Evolutionary conservation across 2,888 invertebrate species (phyloP), one percentile per base, ranked within the genome.

Genomic region (Polymixis flavicincta): DNA sequence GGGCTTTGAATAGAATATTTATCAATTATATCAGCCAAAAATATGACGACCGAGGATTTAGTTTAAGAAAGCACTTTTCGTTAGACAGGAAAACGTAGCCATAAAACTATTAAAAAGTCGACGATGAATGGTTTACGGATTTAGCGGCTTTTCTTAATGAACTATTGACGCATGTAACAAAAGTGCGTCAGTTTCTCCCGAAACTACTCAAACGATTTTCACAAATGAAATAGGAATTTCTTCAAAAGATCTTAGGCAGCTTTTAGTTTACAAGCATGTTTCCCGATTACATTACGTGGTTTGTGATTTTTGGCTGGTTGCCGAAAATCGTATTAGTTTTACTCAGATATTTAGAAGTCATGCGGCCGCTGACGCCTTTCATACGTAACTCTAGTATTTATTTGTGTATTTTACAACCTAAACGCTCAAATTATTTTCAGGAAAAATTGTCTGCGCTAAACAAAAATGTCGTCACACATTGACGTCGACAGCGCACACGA

Each of bases 251-350:
- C 19, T 45, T 50, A 83, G 37, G 32, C 50, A 45, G 78, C 50
- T 78, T 83, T 73, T 67, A 63, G 68, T 75, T 71, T 75, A 59
- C 60, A 83, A 57, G 52, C 60, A 50, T 55, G 55, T 66, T 65
- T 45, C 66, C 55, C 54, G n/a, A 78, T 83, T 71, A 63, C 69
- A 71, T 73, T 81, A 73, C 82, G 66, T 68, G 57, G 64, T 73
- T 76, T 64, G 82, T 63, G 42, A 59, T 81, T 84, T 60, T 77
- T 83, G 82, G 82, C 82, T 32, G 19, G 67, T 61, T 85, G 82
- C 82, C 82, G 57, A 77, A 81, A 73, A 85, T 68, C 59, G 67
- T 73, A 72, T 76, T 84, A 76, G 85, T 82, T 72, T 72, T 67
- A 71, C 60, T 71, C 60, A 11, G 57, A 76, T 67, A 72, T 64